Base-by-base conservation (phyloP, 2,113 vertebrate genomes). In the Prunella himalayana region DNA sequence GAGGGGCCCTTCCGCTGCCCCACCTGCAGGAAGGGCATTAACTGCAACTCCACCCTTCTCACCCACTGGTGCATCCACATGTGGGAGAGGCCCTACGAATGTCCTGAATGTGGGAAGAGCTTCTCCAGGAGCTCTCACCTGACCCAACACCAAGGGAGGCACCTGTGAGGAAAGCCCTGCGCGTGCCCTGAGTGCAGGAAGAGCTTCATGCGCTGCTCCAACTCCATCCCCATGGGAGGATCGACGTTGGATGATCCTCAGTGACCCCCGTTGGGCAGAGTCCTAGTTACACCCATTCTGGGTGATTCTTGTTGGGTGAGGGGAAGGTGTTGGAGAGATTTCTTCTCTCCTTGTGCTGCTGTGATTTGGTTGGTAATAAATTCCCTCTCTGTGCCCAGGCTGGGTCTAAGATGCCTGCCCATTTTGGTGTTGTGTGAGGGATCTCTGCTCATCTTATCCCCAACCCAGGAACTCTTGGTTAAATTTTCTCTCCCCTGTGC, bases 121-220 rank as follows among this genome's bases (percentile, higher is more conserved):
- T 35, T 11, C 10, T 59, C 56, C 56, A 24, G n/a, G 23, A 24
- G 15, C n/a, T 59, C 15, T 37, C n/a, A 37, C n/a, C 6, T 37
- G 23, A 37, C 23, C 15, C 7, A 17, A 17, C 23, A 60, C 10
- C 35, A 60, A 37, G 2, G 1, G n/a, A 59, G n/a, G n/a, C 23
- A 10, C 21, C 6, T 4, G 3, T 57, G 4, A 23, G 13, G 56
- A 6, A 35, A 35, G 56, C 4, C 33, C 56, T 15, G 13, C 3
- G 33, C 15, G 56, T 25, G n/a, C 15, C 23, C 15, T 5, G 1
- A 59, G n/a, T 17, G 15, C 3, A 1, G 20, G 6, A 22, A n/a
- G 54, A n/a, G 33, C 21, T 57, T n/a, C 2, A 9, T 57, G 54
- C 6, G 15, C 15, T 37, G 57, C n/a, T 37, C n/a, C n/a, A 37